phyloP scores from a whole-genome alignment of 2,888 invertebrate species.

The Lasioglossum vierecki region DNA sequence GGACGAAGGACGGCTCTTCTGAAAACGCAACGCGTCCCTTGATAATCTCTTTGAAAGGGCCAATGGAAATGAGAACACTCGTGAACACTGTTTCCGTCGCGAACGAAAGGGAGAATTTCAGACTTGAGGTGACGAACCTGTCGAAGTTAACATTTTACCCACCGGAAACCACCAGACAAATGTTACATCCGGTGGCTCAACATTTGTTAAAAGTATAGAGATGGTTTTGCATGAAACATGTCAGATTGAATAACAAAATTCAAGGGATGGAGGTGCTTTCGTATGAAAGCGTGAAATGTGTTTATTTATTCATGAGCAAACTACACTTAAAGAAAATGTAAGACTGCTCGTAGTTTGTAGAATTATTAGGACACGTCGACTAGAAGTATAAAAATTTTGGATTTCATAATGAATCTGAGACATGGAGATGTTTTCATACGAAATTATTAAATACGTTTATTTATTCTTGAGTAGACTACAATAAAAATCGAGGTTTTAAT shows the following conservation, averaged over 20 bases:
- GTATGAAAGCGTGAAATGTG: not conserved
- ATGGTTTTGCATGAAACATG: not conserved
- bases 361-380: not conserved
- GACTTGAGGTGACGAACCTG: not conserved
- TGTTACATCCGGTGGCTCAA: not conserved
- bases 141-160: not conserved
- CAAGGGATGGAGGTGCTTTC: not conserved
- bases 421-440: not conserved
- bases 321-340: no score
- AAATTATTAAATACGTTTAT: not conserved
- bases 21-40: constrained; percentile 10
- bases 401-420: not conserved
- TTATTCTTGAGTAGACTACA: not conserved
- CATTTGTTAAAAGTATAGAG: not conserved
- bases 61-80: constrained; percentile 16
- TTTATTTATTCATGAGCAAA: not conserved
- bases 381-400: not conserved
- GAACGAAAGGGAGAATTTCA: constrained; percentile 23
- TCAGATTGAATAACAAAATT: not conserved
- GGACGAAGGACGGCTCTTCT: not conserved
- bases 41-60: constrained; percentile 19
- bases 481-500: not conserved
- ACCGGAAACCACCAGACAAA: not conserved
- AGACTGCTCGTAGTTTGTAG: no score
- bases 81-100: constrained; percentile 25